Conservation (phyloP, 1,140 invertebrate species). For the Helicoverpa armigera region DNA sequence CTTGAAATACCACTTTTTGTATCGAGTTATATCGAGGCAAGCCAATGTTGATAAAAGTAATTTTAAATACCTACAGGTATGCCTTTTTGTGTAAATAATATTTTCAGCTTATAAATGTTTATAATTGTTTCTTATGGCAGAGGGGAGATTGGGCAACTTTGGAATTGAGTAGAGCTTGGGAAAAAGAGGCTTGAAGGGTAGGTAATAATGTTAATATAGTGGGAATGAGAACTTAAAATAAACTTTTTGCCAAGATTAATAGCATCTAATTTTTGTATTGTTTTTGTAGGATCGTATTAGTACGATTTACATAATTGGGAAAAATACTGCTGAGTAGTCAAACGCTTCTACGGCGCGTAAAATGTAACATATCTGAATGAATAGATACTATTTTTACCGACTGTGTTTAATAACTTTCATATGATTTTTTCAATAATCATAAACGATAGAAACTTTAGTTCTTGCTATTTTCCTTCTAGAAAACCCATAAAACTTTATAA, state of each 20-base stretch:
- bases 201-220: background rate
- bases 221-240: too few species aligned
- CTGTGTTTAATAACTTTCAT: too few species aligned
- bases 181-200: background rate
- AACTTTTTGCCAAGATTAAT: too few species aligned
- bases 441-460: too few species aligned
- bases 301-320: background rate
- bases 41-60: slow-evolving; percentile 38
- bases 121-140: slow-evolving; percentile 20
- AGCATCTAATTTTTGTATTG: too few species aligned
- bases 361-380: background rate
- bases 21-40: slow-evolving; percentile 10
- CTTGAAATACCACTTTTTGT: slow-evolving; percentile 24
- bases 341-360: background rate
- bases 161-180: background rate
- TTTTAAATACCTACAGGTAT: slow-evolving; percentile 23
- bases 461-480: too few species aligned
- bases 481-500: slow-evolving; percentile 3
- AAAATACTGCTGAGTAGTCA: background rate
- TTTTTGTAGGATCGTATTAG: background rate
- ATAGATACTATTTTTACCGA: background rate
- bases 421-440: too few species aligned
- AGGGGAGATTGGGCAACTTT: background rate
- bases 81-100: background rate
- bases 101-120: slow-evolving; percentile 15